phyloP scores from a whole-genome alignment of 2,113 vertebrate species.

The Coregonus clupeaformis region DNA sequence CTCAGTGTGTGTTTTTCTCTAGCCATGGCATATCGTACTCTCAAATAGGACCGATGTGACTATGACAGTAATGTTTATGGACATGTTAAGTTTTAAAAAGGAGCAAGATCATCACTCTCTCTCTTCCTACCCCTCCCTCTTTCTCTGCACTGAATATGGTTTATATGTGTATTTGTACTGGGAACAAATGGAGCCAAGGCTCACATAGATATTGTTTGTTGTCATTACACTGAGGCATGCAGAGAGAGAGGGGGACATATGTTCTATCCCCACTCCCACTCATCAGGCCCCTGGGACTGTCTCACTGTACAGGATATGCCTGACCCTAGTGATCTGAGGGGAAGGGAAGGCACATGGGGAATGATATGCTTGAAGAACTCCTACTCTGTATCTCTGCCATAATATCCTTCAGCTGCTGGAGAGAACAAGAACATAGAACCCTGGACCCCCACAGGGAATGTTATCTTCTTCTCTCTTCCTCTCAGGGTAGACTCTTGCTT shows the following conservation, averaged over 20 bases:
- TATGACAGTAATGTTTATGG: not conserved
- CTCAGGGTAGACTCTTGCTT: not conserved
- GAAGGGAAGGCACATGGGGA: not conserved
- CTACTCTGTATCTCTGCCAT: no score
- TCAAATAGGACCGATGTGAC: not conserved
- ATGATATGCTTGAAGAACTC: no score
- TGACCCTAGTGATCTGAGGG: conserved; percentile 3
- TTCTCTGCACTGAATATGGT: not conserved
- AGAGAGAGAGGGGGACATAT: not conserved
- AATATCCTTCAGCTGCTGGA: no score
- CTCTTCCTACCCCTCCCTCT: not conserved
- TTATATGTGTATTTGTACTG: not conserved
- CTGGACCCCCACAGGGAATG: no score
- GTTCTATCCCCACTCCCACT: not conserved
- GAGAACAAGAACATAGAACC: no score
- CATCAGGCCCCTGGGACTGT: conserved; percentile 16
- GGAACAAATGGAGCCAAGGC: no score
- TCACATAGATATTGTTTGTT: not conserved
- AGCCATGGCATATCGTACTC: not conserved
- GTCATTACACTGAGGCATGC: no score
- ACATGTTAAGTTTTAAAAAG: not conserved
- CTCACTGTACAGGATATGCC: not conserved
- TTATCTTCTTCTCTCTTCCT: not conserved
- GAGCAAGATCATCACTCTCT: not conserved
- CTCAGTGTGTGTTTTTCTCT: not conserved